Percentiles rank a stretch among this genome's conserved stretches.
Conservation (phyloP, 2,888 invertebrate genomes). For the Spialia ferax region DNA sequence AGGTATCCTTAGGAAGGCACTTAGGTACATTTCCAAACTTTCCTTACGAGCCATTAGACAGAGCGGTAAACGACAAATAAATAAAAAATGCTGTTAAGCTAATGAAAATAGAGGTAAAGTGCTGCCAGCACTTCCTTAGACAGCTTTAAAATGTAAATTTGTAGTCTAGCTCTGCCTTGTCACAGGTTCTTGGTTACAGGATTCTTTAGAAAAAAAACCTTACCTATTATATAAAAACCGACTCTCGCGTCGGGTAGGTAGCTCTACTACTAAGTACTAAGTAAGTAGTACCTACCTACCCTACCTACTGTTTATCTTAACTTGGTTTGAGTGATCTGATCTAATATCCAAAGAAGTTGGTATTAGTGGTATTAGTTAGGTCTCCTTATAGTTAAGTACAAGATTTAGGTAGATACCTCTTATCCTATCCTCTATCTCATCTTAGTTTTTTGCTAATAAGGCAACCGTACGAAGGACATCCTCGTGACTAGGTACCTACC, state of each 20-base stretch:
- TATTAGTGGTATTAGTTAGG: too few species aligned
- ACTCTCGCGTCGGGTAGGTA: too few species aligned
- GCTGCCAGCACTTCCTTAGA: not conserved
- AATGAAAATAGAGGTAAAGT: not conserved
- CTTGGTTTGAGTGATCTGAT: too few species aligned
- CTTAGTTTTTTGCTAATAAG: not conserved
- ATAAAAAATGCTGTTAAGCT: not conserved
- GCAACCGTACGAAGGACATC: constrained; percentile 10
- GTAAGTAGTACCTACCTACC: too few species aligned
- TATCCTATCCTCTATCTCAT: too few species aligned
- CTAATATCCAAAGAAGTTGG: too few species aligned
- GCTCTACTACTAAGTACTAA: too few species aligned
- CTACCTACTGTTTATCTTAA: too few species aligned
- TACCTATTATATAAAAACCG: too few species aligned
- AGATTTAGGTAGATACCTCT: too few species aligned
- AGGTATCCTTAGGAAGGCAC: too few species aligned
- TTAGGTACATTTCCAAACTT: not conserved
- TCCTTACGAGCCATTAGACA: not conserved
- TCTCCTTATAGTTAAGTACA: too few species aligned
- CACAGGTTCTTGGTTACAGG: not conserved
- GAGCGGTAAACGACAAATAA: not conserved
- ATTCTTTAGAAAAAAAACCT: not conserved
- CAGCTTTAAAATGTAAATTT: constrained; percentile 1
- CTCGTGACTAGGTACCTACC: not conserved
- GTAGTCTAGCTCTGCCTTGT: not conserved